phyloP scores from a whole-genome alignment of 1,140 invertebrate species.

The Calephelis nemesis region DNA sequence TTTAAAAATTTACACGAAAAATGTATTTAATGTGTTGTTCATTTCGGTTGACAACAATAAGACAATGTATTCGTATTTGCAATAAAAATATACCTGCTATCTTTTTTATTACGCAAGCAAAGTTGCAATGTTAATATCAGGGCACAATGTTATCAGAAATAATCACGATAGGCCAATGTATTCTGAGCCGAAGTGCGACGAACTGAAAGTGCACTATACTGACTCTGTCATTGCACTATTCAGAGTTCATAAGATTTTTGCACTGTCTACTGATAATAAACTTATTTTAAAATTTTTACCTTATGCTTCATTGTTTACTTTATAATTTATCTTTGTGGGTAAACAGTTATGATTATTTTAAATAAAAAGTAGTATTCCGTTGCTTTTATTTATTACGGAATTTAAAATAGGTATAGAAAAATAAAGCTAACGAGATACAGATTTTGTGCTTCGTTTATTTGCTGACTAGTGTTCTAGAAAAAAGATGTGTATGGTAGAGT shows the following conservation, averaged over 20 bases:
- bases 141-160: conserved; percentile 18
- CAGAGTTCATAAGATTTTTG: conserved; percentile 20
- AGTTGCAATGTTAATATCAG: conserved; percentile 11
- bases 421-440: no score
- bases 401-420: no score
- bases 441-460: no score
- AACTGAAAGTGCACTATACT: conserved; percentile 54
- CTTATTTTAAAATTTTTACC: conserved; percentile 1
- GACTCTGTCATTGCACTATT: conserved; percentile 25
- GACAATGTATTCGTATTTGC: not conserved
- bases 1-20: no score
- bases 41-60: not conserved
- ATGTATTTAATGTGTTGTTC: not conserved
- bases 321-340: not conserved
- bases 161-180: conserved; percentile 42
- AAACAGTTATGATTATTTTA: not conserved
- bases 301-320: conserved; percentile 1
- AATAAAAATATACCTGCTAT: conserved; percentile 11
- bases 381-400: no score
- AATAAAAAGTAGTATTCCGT: no score
- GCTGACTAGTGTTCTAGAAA: no score
- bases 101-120: conserved; percentile 40
- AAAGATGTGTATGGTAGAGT: no score
- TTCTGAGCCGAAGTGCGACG: conserved; percentile 42
- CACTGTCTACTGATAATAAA: not conserved